Base-by-base conservation (phyloP, 2,888 invertebrate genomes). In the Achlya flavicornis region DNA sequence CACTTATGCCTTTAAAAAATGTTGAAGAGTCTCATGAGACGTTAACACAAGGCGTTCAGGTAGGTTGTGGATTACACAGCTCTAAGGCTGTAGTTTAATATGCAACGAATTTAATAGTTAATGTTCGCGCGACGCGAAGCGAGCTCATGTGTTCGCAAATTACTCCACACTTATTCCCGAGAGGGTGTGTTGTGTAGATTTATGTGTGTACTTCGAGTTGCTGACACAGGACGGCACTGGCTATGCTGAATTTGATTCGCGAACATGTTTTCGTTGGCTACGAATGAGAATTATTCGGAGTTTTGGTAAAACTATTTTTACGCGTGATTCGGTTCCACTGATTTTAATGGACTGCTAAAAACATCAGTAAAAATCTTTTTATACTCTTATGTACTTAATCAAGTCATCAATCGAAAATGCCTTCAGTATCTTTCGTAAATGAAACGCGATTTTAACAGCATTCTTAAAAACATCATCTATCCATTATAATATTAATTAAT, bases 71-170 rank as follows among this genome's bases (percentile, higher is more conserved):
- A 89, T 89, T 89, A 89, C 86, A 85, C 78, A 78, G 81, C 84
- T 82, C 79, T 86, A 86, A 85, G 87, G 83, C 81, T 82, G 86
- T 91, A 90, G 88, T 92, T 89, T 92, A 92, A 91, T 91, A 93
- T 93, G 92, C 92, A 93, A 92, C 92, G 93, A 93, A 91, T 92
- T 93, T 92, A 93, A 93, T 92, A 93, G 91, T 92, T 93, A 92
- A 93, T 92, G 92, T 87, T 83, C 82, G 78, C 69, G 86, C 87
- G 90, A 89, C 89, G 88, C 84, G 82, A 83, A 82, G 86, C 79
- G 79, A 82, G 79, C 87, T 85, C 86, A 83, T 87, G 84, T 87
- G 89, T 80, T 88, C 84, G 85, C 90, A 92, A 89, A 93, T 92
- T 92, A 92, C 92, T 90, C 86, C 83, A 86, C 90, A 91, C 90